Conservation (phyloP, 2,888 invertebrate species). For the Scrobipalpa atriplicella region DNA sequence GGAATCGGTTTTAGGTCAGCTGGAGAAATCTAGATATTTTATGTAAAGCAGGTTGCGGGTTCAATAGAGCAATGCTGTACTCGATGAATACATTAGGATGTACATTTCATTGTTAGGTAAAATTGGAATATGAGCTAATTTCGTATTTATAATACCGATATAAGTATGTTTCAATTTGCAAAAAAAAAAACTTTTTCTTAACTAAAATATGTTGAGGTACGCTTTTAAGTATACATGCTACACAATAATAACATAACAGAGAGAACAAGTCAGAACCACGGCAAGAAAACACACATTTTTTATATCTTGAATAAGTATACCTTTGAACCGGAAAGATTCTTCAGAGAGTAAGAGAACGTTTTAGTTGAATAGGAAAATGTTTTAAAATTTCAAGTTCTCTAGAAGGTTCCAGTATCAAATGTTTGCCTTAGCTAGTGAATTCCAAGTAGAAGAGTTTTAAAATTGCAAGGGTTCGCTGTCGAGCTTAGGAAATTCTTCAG, state of each 20-base stretch:
- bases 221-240: no score
- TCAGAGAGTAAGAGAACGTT: background rate
- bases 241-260: no score
- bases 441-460: slow-evolving; percentile 12
- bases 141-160: background rate
- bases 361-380: background rate
- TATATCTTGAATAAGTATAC: no score
- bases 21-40: slow-evolving; percentile 22
- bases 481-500: background rate
- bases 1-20: slow-evolving; percentile 21
- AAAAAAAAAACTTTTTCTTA: no score
- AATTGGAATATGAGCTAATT: background rate
- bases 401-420: slow-evolving; percentile 16
- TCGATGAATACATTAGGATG: background rate
- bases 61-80: background rate
- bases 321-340: background rate
- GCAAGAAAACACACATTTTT: background rate
- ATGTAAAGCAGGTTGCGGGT: slow-evolving; percentile 14
- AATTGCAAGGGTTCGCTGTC: slow-evolving; percentile 7
- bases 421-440: slow-evolving; percentile 15
- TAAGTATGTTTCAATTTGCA: background rate
- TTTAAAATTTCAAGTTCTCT: slow-evolving; percentile 7
- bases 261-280: no score
- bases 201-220: no score
- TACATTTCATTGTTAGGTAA: background rate